Evolutionary conservation across 2,888 invertebrate genomes (phyloP).

Genomic region (Leptinotarsa rubiginosa): DNA sequence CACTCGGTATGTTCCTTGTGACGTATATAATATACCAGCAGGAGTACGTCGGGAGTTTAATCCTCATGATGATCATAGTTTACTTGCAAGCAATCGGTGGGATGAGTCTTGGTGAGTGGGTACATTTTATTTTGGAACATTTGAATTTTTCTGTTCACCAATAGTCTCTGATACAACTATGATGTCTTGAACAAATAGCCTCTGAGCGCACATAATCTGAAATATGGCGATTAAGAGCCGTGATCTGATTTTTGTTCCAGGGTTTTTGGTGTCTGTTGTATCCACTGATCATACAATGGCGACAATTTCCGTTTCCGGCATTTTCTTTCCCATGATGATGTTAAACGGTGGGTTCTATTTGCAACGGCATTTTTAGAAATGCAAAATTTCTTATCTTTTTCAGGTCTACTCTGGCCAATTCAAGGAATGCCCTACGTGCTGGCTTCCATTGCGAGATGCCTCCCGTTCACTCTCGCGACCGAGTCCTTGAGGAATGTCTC

Average conservation of each 20-base stretch:
- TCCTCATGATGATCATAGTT: conserved; percentile 72
- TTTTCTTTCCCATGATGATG: conserved; percentile 86
- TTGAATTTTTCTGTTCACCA: too few relatives aligned
- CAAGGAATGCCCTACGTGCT: conserved; percentile 72
- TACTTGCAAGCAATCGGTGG: conserved; percentile 83
- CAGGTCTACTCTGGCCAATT: conserved; percentile 77
- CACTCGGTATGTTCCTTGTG: conserved; percentile 71
- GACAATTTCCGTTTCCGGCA: conserved; percentile 87
- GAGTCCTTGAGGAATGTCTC: conserved; percentile 81
- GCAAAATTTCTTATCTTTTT: conserved; percentile 36
- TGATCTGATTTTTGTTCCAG: conserved; percentile 60
- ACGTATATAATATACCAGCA: conserved; percentile 74
- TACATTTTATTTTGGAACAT: not conserved
- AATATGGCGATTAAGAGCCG: too few relatives aligned
- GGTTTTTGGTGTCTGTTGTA: conserved; percentile 84
- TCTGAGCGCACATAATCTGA: too few relatives aligned
- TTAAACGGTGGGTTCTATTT: conserved; percentile 36
- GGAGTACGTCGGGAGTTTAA: conserved; percentile 73
- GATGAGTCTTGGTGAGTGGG: conserved; percentile 79
- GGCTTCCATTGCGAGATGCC: conserved; percentile 56
- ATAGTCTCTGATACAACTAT: too few relatives aligned
- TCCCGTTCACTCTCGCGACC: conserved; percentile 84
- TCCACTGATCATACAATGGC: conserved; percentile 84
- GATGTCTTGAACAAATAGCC: too few relatives aligned
- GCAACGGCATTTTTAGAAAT: not conserved